Evolutionary conservation across 2,888 invertebrate species (phyloP).

Genomic region (Dione vanillae): DNA sequence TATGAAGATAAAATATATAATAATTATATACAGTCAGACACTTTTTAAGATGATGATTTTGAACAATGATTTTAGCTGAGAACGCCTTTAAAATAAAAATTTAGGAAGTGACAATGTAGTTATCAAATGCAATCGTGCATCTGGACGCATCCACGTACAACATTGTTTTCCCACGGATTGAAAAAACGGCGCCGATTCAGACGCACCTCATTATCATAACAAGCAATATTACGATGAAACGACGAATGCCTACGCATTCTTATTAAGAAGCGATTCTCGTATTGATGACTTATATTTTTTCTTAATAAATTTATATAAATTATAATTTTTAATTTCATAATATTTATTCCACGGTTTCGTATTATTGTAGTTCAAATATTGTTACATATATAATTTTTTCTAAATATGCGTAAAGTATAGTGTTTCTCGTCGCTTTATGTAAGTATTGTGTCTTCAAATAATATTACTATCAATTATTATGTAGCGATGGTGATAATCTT

Average conservation of each 20-base stretch:
- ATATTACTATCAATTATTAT: too few relatives aligned
- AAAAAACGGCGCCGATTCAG: conserved; percentile 60
- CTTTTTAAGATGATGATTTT: not conserved
- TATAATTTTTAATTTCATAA: not conserved
- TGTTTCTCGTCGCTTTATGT: too few relatives aligned
- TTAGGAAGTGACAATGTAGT: conserved; percentile 50
- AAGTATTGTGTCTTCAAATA: too few relatives aligned
- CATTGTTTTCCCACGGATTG: conserved; percentile 77
- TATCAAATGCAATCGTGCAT: conserved; percentile 15
- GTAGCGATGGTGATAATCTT: too few relatives aligned
- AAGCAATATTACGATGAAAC: conserved; percentile 62
- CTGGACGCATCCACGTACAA: conserved; percentile 46
- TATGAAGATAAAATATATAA: not conserved
- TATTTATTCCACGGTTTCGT: too few relatives aligned
- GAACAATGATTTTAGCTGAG: too few relatives aligned
- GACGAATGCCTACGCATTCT: conserved; percentile 42
- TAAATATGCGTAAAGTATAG: too few relatives aligned
- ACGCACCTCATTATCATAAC: conserved; percentile 61
- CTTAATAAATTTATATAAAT: not conserved
- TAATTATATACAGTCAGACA: not conserved
- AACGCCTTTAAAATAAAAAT: not conserved
- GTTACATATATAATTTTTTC: too few relatives aligned
- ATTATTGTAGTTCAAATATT: too few relatives aligned
- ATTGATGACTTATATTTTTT: conserved; percentile 35
- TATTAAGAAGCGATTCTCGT: conserved; percentile 41